Evolutionary conservation across 37 sponge, comb jelly and placozoan species (phyloP).

Genomic region (Spongilla lacustris): DNA sequence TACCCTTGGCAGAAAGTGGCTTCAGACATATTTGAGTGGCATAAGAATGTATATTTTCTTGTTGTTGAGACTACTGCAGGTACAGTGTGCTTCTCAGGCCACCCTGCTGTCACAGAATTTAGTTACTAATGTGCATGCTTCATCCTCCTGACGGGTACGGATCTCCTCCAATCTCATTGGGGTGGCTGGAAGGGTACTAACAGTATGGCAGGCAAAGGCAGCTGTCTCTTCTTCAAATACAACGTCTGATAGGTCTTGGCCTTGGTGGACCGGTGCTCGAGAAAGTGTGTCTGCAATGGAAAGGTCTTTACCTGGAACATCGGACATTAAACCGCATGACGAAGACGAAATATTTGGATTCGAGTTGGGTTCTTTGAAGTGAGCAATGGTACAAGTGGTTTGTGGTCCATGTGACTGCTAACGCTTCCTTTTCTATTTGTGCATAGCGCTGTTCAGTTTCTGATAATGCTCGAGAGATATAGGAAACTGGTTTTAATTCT

Average conservation of each 20-base stretch:
- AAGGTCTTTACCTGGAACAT: slow-evolving; percentile 28
- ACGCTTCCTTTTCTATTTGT: slow-evolving; percentile 22
- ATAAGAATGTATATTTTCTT: no score
- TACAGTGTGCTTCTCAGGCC: not conserved
- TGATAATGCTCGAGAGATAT: slow-evolving; percentile 8
- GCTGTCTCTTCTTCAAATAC: not conserved
- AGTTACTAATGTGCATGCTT: not conserved
- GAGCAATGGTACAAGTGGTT: slow-evolving; percentile 21
- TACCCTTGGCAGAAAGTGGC: no score
- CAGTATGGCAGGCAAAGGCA: not conserved
- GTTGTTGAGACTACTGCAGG: no score
- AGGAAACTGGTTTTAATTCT: not conserved
- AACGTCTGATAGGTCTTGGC: not conserved
- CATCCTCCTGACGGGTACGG: not conserved
- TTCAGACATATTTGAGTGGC: no score
- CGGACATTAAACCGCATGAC: slow-evolving; percentile 13
- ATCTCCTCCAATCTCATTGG: not conserved
- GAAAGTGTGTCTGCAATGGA: not conserved
- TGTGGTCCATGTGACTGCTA: slow-evolving; percentile 28
- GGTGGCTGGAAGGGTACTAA: not conserved
- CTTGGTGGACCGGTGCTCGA: not conserved
- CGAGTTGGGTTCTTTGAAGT: slow-evolving; percentile 1
- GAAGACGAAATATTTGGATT: slow-evolving; percentile 10
- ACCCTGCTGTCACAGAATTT: not conserved
- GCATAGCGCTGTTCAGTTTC: slow-evolving; percentile 9